Evolutionary conservation across 2,113 vertebrate species (phyloP).

Genomic region (Halichoerus grypus): DNA sequence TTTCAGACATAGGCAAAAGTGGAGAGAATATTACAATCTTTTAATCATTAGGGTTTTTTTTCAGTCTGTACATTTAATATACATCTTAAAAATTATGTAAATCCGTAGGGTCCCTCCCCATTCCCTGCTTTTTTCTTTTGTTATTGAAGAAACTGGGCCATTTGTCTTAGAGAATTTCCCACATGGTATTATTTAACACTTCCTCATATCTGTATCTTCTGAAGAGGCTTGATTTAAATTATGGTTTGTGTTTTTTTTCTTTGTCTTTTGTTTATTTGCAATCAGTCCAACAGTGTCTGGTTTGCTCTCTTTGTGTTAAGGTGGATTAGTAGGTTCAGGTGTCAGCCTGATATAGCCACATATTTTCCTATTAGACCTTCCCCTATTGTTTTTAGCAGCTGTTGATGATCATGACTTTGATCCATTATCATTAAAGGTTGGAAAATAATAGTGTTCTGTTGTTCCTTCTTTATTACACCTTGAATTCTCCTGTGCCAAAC

Average conservation of each 20-base stretch:
- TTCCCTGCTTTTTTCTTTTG: not conserved
- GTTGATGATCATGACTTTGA: not conserved
- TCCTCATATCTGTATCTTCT: not conserved
- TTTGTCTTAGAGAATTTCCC: not conserved
- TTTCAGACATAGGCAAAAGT: not conserved
- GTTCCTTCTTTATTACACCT: not conserved
- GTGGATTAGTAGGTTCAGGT: not conserved
- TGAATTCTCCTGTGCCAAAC: not conserved
- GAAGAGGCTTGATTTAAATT: constrained; percentile 12
- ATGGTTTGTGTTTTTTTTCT: not conserved
- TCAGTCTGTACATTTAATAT: not conserved
- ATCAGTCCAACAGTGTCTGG: not conserved
- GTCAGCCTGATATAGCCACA: not conserved
- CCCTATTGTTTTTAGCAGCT: not conserved
- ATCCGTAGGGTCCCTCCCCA: not conserved
- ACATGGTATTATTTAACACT: not conserved
- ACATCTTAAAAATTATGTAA: not conserved
- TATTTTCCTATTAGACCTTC: not conserved
- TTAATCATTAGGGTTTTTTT: not conserved
- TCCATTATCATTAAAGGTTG: not conserved
- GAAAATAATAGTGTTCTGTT: not conserved
- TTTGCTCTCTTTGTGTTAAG: not conserved
- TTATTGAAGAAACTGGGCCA: not conserved
- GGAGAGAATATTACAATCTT: not conserved
- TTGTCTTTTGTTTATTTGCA: not conserved